Evolutionary conservation across 2,888 invertebrate species (phyloP).

Genomic region (Stenchaetothrips biformis): DNA sequence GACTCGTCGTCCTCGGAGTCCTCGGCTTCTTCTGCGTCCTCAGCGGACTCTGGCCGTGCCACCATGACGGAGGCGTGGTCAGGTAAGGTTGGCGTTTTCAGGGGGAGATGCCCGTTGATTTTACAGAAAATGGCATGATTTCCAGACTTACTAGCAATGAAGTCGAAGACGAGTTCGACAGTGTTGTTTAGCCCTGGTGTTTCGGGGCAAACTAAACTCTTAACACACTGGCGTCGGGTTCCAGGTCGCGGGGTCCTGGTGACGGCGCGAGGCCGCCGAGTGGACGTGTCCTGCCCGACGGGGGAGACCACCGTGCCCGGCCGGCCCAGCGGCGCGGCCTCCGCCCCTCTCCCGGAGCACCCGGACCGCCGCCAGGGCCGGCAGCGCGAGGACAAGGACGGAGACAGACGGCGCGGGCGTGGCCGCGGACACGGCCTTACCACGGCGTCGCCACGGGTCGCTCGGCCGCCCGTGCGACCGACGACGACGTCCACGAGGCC

Average conservation of each 20-base stretch:
- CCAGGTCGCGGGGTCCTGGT: background rate
- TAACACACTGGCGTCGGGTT: too few species aligned
- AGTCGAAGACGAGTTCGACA: too few species aligned
- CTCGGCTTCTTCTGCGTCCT: background rate
- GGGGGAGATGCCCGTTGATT: too few species aligned
- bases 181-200: too few species aligned
- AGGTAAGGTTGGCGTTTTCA: background rate
- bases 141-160: too few species aligned
- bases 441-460: background rate
- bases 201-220: too few species aligned
- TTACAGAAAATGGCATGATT: too few species aligned
- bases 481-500: background rate
- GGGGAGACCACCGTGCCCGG: background rate
- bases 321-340: too few species aligned
- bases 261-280: background rate
- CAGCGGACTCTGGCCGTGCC: background rate
- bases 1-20: background rate
- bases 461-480: background rate
- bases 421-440: background rate
- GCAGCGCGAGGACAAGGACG: background rate
- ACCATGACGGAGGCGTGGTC: background rate
- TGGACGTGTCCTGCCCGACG: background rate
- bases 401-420: background rate
- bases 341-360: background rate
- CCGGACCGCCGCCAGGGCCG: background rate